Conservation (phyloP, 2,113 vertebrate species). For the Psophia crepitans region DNA sequence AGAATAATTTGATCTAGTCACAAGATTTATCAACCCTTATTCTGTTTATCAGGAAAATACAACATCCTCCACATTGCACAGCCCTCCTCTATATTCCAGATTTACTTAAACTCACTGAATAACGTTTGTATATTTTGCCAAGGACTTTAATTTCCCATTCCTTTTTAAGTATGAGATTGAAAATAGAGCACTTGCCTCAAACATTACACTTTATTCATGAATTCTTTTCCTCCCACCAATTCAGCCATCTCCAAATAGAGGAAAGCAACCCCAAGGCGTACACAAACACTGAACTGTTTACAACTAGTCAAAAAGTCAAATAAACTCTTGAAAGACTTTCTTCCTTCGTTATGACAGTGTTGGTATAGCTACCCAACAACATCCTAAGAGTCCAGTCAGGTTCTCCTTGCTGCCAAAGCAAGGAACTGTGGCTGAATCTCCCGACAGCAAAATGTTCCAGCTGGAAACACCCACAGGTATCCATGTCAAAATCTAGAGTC, state of each 20-base stretch:
- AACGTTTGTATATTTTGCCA: neutral
- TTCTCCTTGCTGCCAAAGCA: neutral
- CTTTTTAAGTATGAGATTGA: neutral
- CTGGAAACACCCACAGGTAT: neutral
- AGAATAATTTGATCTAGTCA: neutral
- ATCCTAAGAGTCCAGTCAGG: neutral
- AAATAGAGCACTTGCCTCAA: constrained; percentile 6
- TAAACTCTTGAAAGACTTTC: neutral
- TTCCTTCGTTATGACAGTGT: neutral
- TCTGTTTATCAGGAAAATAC: neutral
- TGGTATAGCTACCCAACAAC: neutral
- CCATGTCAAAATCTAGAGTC: neutral
- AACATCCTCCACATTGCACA: neutral
- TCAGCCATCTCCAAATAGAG: neutral
- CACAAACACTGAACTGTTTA: neutral
- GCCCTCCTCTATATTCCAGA: neutral
- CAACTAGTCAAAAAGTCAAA: neutral
- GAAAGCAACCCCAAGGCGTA: neutral
- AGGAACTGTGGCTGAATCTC: neutral
- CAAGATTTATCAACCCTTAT: neutral
- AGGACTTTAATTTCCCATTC: neutral
- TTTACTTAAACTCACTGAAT: neutral
- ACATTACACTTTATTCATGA: neutral
- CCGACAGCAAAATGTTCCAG: neutral
- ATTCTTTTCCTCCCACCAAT: neutral